Evolutionary conservation across 2,888 invertebrate species (phyloP).

Genomic region (Drosophila emarginata): DNA sequence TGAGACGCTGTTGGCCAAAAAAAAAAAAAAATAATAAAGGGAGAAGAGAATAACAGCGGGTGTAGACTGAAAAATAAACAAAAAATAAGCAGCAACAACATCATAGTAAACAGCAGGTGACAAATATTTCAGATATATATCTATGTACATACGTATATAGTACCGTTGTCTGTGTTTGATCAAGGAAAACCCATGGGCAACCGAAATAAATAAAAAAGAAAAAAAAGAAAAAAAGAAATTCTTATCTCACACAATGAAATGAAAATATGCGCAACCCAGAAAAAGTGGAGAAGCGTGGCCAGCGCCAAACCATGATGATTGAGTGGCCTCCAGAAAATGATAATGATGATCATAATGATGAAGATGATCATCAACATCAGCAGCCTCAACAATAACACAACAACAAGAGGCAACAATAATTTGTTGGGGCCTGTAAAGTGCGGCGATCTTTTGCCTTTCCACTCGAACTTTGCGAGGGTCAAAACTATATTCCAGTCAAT

Average conservation of each 20-base stretch:
- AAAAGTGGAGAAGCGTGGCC: conserved; percentile 50
- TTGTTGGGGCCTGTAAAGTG: conserved; percentile 57
- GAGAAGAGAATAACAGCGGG: conserved; percentile 24
- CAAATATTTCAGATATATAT: conserved; percentile 16
- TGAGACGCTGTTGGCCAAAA: background rate
- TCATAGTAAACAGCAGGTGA: conserved; percentile 7
- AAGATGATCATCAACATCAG: background rate
- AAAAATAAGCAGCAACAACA: background rate
- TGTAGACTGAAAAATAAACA: background rate
- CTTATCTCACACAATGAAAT: conserved; percentile 1
- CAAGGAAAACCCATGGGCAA: conserved; percentile 61
- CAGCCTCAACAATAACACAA: background rate
- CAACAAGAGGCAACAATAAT: background rate
- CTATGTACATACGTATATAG: no score
- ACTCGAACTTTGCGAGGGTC: conserved; percentile 75
- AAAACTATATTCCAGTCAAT: conserved; percentile 73
- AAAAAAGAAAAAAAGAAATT: conserved; percentile 21
- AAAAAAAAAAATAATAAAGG: background rate
- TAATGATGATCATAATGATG: no score
- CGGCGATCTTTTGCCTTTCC: conserved; percentile 63
- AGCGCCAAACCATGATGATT: conserved; percentile 30
- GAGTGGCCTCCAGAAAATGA: conserved; percentile 26
- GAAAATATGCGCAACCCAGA: conserved; percentile 25
- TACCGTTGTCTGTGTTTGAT: background rate
- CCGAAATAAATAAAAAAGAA: background rate